phyloP scores from a whole-genome alignment of 2,888 invertebrate species.

The Sympetrum striolatum region DNA sequence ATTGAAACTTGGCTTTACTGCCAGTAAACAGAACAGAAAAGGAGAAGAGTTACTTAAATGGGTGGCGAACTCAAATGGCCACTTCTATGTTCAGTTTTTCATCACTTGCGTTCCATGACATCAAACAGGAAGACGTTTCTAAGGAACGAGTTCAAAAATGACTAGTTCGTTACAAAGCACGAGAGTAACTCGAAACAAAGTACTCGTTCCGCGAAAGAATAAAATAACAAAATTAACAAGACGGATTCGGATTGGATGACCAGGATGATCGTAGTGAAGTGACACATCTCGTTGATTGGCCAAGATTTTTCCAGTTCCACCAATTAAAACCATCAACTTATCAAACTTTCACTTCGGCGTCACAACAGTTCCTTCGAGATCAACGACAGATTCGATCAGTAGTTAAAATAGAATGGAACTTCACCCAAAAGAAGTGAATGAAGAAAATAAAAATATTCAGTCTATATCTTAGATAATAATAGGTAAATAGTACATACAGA shows the following conservation, averaged over 20 bases:
- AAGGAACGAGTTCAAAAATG: slow-evolving; percentile 20
- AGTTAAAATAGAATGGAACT: slow-evolving; percentile 32
- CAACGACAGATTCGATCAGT: slow-evolving; percentile 1
- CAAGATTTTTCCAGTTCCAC: too few species aligned
- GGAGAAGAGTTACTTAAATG: too few species aligned
- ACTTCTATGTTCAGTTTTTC: not conserved
- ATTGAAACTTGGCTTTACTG: too few species aligned
- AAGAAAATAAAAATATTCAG: slow-evolving; percentile 34
- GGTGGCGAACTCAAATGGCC: too few species aligned
- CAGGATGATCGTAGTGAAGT: not conserved
- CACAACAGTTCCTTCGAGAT: not conserved
- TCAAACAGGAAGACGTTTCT: slow-evolving; percentile 29
- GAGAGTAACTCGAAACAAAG: not conserved
- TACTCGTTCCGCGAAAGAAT: not conserved
- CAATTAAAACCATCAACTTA: not conserved
- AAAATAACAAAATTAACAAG: not conserved
- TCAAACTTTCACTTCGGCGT: not conserved
- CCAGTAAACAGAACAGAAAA: too few species aligned
- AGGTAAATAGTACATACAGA: slow-evolving; percentile 36
- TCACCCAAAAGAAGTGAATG: slow-evolving; percentile 22
- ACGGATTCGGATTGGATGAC: not conserved
- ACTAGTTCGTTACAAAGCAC: slow-evolving; percentile 38
- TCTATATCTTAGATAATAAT: slow-evolving; percentile 12
- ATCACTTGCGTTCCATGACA: slow-evolving; percentile 13
- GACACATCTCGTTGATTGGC: not conserved